These are phyloP conservation scores for Ursus arctos DNA, from an alignment of 2,113 vertebrate genomes.

Conservation along the genomic window DNA sequence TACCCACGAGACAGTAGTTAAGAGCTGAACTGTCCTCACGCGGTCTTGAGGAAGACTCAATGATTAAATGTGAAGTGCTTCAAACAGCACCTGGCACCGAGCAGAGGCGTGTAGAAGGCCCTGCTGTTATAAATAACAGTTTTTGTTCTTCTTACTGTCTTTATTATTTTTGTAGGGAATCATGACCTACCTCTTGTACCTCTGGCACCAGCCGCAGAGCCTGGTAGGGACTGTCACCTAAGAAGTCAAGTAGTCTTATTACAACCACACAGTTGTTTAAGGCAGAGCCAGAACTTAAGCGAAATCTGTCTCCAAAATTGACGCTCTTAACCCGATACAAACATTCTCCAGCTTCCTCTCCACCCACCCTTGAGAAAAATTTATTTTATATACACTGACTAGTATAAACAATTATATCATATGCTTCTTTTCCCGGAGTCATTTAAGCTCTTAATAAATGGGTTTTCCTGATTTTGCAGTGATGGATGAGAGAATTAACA, in stretches of 20 bases:
- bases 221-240: not conserved
- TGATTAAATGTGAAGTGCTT: not conserved
- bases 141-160: not conserved
- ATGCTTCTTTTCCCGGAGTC: constrained; percentile 35
- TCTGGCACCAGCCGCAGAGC: not conserved
- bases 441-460: constrained; percentile 52
- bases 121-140: not conserved
- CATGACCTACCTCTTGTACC: not conserved
- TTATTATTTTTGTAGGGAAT: not conserved
- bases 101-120: not conserved
- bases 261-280: not conserved
- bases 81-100: not conserved
- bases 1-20: not conserved
- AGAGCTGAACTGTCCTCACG: not conserved
- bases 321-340: not conserved
- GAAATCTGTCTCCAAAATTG: constrained; percentile 39
- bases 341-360: not conserved
- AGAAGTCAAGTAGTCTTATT: not conserved
- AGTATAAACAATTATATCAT: constrained; percentile 35
- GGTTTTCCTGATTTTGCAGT: not conserved
- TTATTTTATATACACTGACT: constrained; percentile 67
- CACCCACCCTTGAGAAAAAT: constrained; percentile 44
- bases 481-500: constrained; percentile 34
- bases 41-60: not conserved
- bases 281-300: not conserved